Conservation (phyloP, 1,140 invertebrate genomes). For the Maniola jurtina region DNA sequence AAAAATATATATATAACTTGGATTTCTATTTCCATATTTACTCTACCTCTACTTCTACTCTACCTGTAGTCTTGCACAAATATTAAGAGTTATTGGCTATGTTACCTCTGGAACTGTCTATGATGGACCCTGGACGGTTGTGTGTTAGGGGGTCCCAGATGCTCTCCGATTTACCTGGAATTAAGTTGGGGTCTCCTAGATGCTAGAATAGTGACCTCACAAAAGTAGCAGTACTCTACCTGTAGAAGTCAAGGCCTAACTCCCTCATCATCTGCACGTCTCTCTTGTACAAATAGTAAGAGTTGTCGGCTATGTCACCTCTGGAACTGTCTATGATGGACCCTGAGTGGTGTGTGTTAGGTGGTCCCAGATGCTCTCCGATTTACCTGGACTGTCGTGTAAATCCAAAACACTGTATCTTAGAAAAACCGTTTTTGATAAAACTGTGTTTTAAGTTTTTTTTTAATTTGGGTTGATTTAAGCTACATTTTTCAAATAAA, state of each 20-base stretch:
- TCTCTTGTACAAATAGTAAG: background rate
- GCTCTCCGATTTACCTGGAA: background rate
- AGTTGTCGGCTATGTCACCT: background rate
- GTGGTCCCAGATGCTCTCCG: background rate
- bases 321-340: background rate
- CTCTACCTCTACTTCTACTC: too few relatives aligned
- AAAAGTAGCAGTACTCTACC: background rate
- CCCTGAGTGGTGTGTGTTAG: background rate
- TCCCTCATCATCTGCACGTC: background rate
- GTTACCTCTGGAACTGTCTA: background rate
- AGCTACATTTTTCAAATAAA: too few relatives aligned
- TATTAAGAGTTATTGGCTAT: background rate
- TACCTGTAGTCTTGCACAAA: background rate
- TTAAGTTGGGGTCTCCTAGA: background rate
- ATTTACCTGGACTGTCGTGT: too few relatives aligned
- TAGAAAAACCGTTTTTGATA: too few relatives aligned
- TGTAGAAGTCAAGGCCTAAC: background rate
- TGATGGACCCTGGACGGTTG: background rate
- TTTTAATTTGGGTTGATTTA: too few relatives aligned
- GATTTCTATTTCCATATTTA: too few relatives aligned
- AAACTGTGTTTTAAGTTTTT: too few relatives aligned
- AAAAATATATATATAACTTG: too few relatives aligned
- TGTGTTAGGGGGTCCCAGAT: conserved; percentile 2
- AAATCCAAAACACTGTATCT: too few relatives aligned
- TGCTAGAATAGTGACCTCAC: too few relatives aligned